A percentile compares a stretch with the other conserved stretches of the same genome.
These are phyloP conservation scores for Notocelia uddmanniana DNA, from an alignment of 2,888 invertebrate genomes.

Conservation along the genomic window DNA sequence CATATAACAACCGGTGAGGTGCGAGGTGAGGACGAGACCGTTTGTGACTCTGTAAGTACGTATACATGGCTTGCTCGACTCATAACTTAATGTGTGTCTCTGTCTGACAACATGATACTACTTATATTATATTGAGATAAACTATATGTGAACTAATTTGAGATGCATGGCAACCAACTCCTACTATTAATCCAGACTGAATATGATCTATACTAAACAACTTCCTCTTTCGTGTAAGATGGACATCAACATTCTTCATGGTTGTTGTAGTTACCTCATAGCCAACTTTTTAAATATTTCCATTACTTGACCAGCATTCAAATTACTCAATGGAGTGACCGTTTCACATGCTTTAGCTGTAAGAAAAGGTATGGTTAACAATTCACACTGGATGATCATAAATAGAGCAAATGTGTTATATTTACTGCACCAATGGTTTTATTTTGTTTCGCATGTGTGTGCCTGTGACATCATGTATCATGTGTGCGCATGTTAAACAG, in stretches of 20 bases:
- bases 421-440: not conserved
- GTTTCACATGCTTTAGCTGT: slow-evolving; percentile 27
- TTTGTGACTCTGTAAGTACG: too few species aligned
- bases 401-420: not conserved
- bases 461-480: too few species aligned
- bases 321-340: slow-evolving; percentile 12
- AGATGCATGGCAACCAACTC: too few species aligned
- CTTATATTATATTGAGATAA: too few species aligned
- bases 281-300: slow-evolving; percentile 54
- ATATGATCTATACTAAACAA: not conserved
- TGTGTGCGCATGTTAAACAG: too few species aligned
- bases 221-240: not conserved
- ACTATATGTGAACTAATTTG: too few species aligned
- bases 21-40: too few species aligned
- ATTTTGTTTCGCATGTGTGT: not conserved
- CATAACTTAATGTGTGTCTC: too few species aligned
- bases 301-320: slow-evolving; percentile 57
- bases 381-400: not conserved
- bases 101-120: too few species aligned
- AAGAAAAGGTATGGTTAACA: slow-evolving; percentile 4
- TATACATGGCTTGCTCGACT: too few species aligned
- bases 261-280: not conserved
- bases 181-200: not conserved
- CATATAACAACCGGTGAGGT: too few species aligned
- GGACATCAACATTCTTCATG: not conserved